phyloP scores from a whole-genome alignment of 2,797 vertebrate species.

The Gymnocypris eckloni region DNA sequence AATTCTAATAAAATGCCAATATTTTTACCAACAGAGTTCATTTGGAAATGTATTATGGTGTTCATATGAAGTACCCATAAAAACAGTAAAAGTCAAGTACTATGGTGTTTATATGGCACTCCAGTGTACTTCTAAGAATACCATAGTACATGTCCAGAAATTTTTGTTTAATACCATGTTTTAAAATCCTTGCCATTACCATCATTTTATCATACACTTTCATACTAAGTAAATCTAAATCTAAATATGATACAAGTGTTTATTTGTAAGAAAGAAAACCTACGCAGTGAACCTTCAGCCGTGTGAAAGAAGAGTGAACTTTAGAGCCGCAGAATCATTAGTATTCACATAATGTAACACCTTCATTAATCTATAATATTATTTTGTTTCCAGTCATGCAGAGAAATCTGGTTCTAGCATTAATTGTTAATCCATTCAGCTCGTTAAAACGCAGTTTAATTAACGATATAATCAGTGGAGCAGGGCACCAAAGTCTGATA shows the following conservation, averaged over 20 bases:
- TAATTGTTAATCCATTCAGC: conserved; percentile 59
- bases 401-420: conserved; percentile 48
- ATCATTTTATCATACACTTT: neutral
- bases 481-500: conserved; percentile 52
- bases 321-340: conserved; percentile 33
- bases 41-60: neutral
- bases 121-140: neutral
- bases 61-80: neutral
- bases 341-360: conserved; percentile 49
- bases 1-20: neutral
- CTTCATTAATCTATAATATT: conserved; percentile 54
- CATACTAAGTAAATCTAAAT: neutral
- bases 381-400: conserved; percentile 44
- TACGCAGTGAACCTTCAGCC: neutral
- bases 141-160: neutral
- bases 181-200: neutral
- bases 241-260: neutral
- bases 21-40: neutral
- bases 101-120: neutral
- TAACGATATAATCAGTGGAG: conserved; percentile 58
- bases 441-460: conserved; percentile 59
- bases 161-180: neutral
- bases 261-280: neutral
- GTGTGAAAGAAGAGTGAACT: conserved; percentile 1
- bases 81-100: neutral